phyloP scores from a whole-genome alignment of 2,888 invertebrate species.

The Drosophila kuntzei region DNA sequence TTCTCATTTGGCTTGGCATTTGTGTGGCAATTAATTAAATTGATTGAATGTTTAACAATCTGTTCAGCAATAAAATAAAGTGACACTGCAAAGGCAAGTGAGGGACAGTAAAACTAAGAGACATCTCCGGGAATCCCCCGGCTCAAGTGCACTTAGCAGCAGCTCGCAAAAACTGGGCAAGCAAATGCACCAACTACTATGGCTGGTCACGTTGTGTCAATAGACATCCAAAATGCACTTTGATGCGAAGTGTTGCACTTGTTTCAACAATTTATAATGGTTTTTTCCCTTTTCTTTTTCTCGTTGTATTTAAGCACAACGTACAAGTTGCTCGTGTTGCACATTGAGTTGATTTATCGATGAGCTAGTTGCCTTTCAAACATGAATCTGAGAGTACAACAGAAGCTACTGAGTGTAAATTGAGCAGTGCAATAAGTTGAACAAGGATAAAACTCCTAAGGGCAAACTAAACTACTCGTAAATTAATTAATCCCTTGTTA shows the following conservation, averaged over 20 bases:
- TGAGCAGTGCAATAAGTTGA: neutral
- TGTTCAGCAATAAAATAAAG: slow-evolving; percentile 56
- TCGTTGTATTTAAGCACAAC: slow-evolving; percentile 5
- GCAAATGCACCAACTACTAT: slow-evolving; percentile 53
- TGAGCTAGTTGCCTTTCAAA: slow-evolving; percentile 1
- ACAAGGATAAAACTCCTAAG: neutral
- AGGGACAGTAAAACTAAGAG: slow-evolving; percentile 28
- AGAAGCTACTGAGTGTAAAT: neutral
- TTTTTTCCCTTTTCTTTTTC: neutral
- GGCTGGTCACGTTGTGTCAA: slow-evolving; percentile 77
- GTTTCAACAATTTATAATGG: slow-evolving; percentile 47
- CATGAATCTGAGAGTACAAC: neutral
- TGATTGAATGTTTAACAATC: slow-evolving; percentile 72
- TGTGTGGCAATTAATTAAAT: slow-evolving; percentile 69
- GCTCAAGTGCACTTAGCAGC: slow-evolving; percentile 47
- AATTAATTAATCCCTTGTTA: too few relatives aligned
- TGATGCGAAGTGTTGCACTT: slow-evolving; percentile 59
- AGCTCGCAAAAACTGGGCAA: slow-evolving; percentile 18
- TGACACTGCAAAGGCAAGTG: slow-evolving; percentile 12
- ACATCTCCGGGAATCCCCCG: slow-evolving; percentile 19
- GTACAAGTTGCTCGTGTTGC: neutral
- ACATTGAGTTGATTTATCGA: slow-evolving; percentile 17
- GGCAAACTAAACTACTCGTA: neutral
- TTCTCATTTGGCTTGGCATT: slow-evolving; percentile 30
- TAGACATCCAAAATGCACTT: slow-evolving; percentile 69